Conservation (phyloP, 1,140 invertebrate genomes). For the Zaprionus inermis region DNA sequence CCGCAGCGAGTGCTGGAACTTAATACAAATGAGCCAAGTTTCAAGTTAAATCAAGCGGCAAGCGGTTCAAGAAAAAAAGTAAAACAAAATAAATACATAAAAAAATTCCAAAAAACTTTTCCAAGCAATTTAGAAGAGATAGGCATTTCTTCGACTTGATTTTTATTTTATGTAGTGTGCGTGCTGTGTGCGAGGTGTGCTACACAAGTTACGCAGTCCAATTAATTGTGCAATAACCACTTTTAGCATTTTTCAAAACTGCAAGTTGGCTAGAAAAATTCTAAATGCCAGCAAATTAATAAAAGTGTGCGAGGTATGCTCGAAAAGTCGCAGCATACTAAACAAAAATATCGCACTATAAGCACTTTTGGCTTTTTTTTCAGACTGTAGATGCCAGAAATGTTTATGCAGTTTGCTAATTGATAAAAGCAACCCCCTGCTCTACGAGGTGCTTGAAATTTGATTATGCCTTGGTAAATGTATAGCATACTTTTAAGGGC, state of each 20-base stretch:
- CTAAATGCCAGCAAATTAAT: neutral
- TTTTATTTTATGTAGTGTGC: slow-evolving; percentile 58
- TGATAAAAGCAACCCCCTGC: neutral
- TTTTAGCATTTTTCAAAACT: neutral
- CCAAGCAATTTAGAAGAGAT: slow-evolving; percentile 45
- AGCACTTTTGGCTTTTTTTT: no score
- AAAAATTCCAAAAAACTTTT: slow-evolving; percentile 57
- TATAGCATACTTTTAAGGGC: slow-evolving; percentile 48
- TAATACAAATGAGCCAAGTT: slow-evolving; percentile 78
- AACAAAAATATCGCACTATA: no score
- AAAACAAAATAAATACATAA: slow-evolving; percentile 13
- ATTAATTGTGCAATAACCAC: neutral
- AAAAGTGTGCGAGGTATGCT: neutral
- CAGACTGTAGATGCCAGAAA: no score
- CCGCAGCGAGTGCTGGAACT: slow-evolving; percentile 54
- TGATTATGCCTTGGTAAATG: slow-evolving; percentile 14
- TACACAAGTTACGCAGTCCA: slow-evolving; percentile 10
- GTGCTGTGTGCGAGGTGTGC: neutral
- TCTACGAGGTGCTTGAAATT: slow-evolving; percentile 7
- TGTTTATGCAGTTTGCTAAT: neutral
- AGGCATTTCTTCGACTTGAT: slow-evolving; percentile 53
- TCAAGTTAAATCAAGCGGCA: slow-evolving; percentile 77
- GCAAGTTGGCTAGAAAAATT: slow-evolving; percentile 3
- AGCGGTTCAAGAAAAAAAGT: slow-evolving; percentile 35
- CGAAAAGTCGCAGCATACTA: no score